Conservation (phyloP, 1,140 invertebrate species). For the Andrena cerasifolii region DNA sequence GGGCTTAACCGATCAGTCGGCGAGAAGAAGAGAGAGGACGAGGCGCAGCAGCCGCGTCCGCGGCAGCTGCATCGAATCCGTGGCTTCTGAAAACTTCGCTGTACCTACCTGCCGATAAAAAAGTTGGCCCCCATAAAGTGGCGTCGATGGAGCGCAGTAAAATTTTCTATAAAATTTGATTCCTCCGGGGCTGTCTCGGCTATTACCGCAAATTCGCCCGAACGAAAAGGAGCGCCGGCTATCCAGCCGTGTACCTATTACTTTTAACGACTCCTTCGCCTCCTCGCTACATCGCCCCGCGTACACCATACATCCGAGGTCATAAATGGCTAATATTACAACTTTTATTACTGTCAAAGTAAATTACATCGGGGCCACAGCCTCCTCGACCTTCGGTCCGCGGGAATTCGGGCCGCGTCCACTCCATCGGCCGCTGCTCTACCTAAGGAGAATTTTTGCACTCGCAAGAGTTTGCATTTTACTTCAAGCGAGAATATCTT, state of each 20-base stretch:
- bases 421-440: neutral
- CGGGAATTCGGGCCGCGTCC: slow-evolving; percentile 8
- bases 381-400: neutral
- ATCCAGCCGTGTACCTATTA: slow-evolving; percentile 49
- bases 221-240: slow-evolving; percentile 34
- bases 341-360: slow-evolving; percentile 54
- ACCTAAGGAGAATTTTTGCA: slow-evolving; percentile 1
- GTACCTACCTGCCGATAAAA: slow-evolving; percentile 24
- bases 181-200: slow-evolving; percentile 35
- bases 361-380: slow-evolving; percentile 29
- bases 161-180: slow-evolving; percentile 60
- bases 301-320: slow-evolving; percentile 24
- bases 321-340: slow-evolving; percentile 55
- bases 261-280: slow-evolving; percentile 51
- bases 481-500: no score
- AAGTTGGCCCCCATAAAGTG: slow-evolving; percentile 47
- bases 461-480: neutral
- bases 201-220: slow-evolving; percentile 47
- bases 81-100: slow-evolving; percentile 49
- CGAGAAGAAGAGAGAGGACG: neutral
- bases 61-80: slow-evolving; percentile 36
- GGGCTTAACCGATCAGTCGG: slow-evolving; percentile 26
- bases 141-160: slow-evolving; percentile 45
- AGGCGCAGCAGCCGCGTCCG: neutral
- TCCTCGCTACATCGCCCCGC: slow-evolving; percentile 27